These are phyloP conservation scores for Melanocharis versteri DNA, from an alignment of 2,113 vertebrate genomes.

Conservation along the genomic window DNA sequence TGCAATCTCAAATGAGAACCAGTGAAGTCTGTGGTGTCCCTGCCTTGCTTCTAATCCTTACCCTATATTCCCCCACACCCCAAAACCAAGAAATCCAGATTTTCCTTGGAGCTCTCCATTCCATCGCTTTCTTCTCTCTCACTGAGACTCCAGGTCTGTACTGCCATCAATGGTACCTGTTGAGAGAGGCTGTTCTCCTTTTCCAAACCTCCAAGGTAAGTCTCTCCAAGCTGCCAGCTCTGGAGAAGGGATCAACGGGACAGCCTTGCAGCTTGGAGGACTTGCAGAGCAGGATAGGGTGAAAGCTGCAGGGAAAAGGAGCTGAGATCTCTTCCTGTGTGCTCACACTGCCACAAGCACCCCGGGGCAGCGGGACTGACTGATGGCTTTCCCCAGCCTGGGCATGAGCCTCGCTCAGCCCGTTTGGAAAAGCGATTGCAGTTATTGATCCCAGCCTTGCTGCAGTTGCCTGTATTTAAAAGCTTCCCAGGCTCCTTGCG, in stretches of 20 bases:
- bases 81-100: not conserved
- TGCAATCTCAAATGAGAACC: not conserved
- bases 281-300: not conserved
- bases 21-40: not conserved
- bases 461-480: not conserved
- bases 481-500: not conserved
- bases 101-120: not conserved
- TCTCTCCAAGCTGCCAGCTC: not conserved
- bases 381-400: fast-evolving
- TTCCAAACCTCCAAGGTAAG: fast-evolving
- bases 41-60: not conserved
- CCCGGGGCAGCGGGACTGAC: fast-evolving
- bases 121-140: fast-evolving
- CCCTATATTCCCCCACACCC: not conserved
- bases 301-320: not conserved
- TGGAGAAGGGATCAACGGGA: fast-evolving
- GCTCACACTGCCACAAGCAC: fast-evolving
- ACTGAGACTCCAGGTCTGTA: fast-evolving
- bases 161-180: fast-evolving
- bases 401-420: not conserved
- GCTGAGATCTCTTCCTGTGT: fast-evolving
- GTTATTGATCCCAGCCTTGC: not conserved
- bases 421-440: fast-evolving
- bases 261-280: not conserved
- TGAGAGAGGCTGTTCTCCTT: not conserved